These are phyloP conservation scores for Ophonus ardosiacus DNA, from an alignment of 2,888 invertebrate species.

Conservation along the genomic window DNA sequence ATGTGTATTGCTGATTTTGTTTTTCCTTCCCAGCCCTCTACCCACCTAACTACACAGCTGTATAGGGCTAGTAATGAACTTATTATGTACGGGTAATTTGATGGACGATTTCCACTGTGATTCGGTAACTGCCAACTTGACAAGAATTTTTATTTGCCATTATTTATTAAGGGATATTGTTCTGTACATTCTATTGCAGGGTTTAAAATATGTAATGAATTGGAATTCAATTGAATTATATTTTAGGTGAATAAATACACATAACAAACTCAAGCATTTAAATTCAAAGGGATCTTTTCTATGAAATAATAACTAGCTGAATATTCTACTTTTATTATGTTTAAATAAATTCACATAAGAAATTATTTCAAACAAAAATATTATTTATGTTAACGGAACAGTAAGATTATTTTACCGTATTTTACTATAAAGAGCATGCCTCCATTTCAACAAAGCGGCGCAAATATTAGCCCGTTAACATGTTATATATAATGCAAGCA, in stretches of 20 bases:
- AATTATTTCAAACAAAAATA: too few species aligned
- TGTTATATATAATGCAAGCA: too few species aligned
- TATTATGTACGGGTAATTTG: constrained; percentile 37
- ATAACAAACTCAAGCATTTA: too few species aligned
- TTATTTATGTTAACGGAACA: too few species aligned
- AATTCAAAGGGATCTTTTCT: too few species aligned
- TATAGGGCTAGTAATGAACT: constrained; percentile 17
- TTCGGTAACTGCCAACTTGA: neutral
- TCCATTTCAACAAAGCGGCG: too few species aligned
- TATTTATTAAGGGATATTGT: neutral
- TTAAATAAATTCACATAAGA: too few species aligned
- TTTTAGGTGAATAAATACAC: neutral
- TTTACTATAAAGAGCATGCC: too few species aligned
- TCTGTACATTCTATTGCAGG: neutral
- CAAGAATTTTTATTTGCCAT: neutral
- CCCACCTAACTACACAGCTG: neutral
- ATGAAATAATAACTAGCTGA: too few species aligned
- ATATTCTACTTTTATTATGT: too few species aligned
- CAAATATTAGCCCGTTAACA: too few species aligned
- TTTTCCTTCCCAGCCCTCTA: neutral
- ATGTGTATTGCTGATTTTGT: neutral
- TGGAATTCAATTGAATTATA: neutral
- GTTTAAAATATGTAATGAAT: neutral
- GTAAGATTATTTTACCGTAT: too few species aligned
- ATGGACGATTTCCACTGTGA: constrained; percentile 7